phyloP scores from a whole-genome alignment of 2,113 vertebrate species.

The Okapia johnstoni region DNA sequence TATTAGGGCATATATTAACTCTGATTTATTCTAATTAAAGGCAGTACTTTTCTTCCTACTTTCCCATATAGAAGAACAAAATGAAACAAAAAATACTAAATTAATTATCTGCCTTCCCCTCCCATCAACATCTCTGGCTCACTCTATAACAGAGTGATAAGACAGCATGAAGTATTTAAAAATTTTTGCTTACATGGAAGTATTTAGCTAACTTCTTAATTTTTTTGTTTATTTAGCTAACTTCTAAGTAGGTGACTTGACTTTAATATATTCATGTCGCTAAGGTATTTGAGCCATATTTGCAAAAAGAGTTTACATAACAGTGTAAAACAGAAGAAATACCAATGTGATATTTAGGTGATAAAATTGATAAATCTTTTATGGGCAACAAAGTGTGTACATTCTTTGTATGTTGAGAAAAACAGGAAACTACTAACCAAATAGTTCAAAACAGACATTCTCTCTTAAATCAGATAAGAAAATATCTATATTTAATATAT shows the following conservation, averaged over 20 bases:
- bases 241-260: neutral
- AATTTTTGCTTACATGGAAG: neutral
- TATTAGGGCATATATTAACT: neutral
- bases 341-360: neutral
- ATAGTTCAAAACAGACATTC: neutral
- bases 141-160: neutral
- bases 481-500: neutral
- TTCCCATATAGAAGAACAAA: neutral
- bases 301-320: neutral
- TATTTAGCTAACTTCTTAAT: neutral
- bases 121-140: neutral
- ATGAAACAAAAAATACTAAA: neutral
- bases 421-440: neutral
- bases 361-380: neutral
- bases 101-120: neutral
- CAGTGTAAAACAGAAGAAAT: neutral
- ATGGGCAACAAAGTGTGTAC: neutral
- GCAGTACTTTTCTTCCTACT: neutral
- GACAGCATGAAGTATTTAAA: neutral
- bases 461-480: neutral
- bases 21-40: constrained; percentile 7
- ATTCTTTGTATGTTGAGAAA: neutral
- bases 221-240: neutral
- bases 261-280: neutral
- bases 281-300: neutral